A percentile compares a stretch with the other conserved stretches of the same genome.
Conservation (phyloP, 2,113 vertebrate species). For the Philantomba maxwellii region DNA sequence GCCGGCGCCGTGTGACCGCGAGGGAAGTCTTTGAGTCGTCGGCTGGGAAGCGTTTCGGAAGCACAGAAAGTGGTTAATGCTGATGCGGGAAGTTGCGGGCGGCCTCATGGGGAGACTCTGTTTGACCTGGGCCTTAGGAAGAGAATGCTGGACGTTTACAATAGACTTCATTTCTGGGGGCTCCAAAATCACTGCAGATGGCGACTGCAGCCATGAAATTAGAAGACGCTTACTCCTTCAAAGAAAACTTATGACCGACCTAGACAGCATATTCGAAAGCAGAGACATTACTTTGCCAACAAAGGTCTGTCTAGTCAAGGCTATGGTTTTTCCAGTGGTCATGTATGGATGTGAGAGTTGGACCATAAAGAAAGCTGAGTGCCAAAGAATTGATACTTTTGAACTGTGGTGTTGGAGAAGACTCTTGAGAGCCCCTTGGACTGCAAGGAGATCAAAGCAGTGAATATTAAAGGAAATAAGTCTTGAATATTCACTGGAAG, state of each 20-base stretch:
- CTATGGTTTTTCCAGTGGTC: neutral
- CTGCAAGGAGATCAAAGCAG: neutral
- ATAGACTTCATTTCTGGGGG: neutral
- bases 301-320: neutral
- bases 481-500: neutral
- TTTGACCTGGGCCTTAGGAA: neutral
- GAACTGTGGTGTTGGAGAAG: neutral
- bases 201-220: neutral
- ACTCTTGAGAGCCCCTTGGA: neutral
- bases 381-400: neutral
- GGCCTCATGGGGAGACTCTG: neutral
- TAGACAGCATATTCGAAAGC: neutral
- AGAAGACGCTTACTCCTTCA: neutral
- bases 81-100: neutral
- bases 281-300: neutral
- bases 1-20: accelerated
- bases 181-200: neutral
- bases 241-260: neutral
- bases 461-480: neutral
- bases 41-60: neutral
- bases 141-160: neutral
- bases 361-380: neutral
- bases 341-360: neutral
- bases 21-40: accelerated
- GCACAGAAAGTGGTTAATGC: no score